Evolutionary conservation across 2,113 vertebrate species (phyloP), one percentile per base, ranked within the genome.

Genomic region (Triplophysa tibetana): DNA sequence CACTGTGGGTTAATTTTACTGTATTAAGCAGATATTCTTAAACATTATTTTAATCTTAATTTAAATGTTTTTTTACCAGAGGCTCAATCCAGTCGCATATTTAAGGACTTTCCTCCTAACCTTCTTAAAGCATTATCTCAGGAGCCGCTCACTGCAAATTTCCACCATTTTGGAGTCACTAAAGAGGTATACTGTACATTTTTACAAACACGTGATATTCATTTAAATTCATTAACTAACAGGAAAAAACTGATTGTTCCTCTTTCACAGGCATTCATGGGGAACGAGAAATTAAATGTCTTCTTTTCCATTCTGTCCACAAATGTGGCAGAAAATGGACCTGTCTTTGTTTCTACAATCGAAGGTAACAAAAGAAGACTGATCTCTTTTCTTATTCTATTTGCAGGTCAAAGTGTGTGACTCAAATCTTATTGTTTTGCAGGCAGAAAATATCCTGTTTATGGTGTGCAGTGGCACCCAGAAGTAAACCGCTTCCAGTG

Each of bases 391-490:
- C 33, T 38, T 38, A 7, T 38, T 7, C 7, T 38, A 38, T 7
- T 38, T 7, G 33, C 33, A 38, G 33, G 33, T 38, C 33, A 38
- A 38, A 5, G 33, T 38, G 75, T 29, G 17, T n/a, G 6, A 43
- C 29, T 43, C 33, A 75, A 29, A 14, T 58, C 17, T 43, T 66
- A 56, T 77, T 50, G 45, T 19, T 13, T 38, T 7, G 1, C 85
- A 94, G 93, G 87, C 65, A 92, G 83, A 78, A 87, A 6, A 26
- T 91, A 93, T 79, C 93, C 94, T 0, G 90, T 95, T 85, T 95
- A 94, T 13, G 93, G 92, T 5, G 92, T 93, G 1, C 94, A 94
- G 89, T 95, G 94, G 94, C 94, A 95, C 81, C 94, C 94, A 6
- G 94, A 94, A 84, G 93, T 93, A 65, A 94, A 91, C 78, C 86